Conservation (phyloP, 2,888 invertebrate genomes). For the Volucella inanis region DNA sequence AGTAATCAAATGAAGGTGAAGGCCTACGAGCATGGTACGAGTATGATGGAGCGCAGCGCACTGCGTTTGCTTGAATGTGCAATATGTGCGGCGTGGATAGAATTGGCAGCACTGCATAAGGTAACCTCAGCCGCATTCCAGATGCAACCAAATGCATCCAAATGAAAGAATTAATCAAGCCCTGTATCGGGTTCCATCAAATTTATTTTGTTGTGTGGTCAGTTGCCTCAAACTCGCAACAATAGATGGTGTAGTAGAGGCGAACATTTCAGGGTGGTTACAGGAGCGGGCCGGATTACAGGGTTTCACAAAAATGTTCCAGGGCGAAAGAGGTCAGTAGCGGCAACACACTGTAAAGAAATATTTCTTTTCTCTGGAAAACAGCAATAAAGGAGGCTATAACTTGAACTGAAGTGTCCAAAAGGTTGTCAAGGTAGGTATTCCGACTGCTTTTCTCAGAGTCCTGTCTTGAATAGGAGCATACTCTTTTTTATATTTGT, state of each 20-base stretch:
- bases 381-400: too few relatives aligned
- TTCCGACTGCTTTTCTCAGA: too few relatives aligned
- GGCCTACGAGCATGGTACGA: too few relatives aligned
- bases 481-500: too few relatives aligned
- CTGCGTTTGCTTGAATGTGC: background rate
- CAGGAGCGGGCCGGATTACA: background rate
- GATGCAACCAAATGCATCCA: constrained; percentile 58
- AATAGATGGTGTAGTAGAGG: constrained; percentile 8
- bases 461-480: too few relatives aligned
- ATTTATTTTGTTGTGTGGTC: constrained; percentile 72
- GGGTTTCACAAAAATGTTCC: background rate
- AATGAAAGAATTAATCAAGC: constrained; percentile 68
- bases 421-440: background rate
- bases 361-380: too few relatives aligned
- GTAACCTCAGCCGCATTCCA: constrained; percentile 58
- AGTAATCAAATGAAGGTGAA: constrained; percentile 53
- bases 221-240: constrained; percentile 51
- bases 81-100: background rate
- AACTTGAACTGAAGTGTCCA: too few relatives aligned
- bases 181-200: constrained; percentile 66
- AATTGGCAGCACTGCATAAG: constrained; percentile 11
- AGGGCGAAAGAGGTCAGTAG: too few relatives aligned
- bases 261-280: background rate
- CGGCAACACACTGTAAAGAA: too few relatives aligned
- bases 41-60: background rate